Evolutionary conservation across 2,797 vertebrate species (phyloP).

Genomic region (Pangasius mekongensis): DNA sequence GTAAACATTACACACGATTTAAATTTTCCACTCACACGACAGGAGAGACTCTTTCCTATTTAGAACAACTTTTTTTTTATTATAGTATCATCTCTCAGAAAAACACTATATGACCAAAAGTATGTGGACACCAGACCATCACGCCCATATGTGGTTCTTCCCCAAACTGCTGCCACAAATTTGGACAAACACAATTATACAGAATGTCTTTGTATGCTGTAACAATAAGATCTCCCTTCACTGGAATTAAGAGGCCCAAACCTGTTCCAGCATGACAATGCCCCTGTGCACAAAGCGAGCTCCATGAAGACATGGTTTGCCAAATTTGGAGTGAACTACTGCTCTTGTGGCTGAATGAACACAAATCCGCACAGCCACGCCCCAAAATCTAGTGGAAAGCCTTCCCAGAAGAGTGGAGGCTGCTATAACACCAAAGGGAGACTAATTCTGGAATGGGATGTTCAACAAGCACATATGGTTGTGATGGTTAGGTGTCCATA

Average conservation of each 20-base stretch:
- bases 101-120: background rate
- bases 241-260: background rate
- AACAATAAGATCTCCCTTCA: background rate
- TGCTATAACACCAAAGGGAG: background rate
- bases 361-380: background rate
- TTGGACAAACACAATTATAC: background rate
- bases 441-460: background rate
- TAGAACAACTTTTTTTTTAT: background rate
- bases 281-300: background rate
- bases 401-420: too few relatives aligned
- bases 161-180: background rate
- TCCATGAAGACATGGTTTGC: background rate
- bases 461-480: background rate
- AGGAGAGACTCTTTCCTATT: background rate
- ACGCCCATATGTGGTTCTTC: background rate
- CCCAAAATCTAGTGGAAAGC: background rate
- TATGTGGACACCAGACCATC: background rate
- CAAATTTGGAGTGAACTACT: background rate
- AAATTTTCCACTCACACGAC: background rate
- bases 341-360: background rate
- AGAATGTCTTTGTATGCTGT: background rate
- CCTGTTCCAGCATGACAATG: background rate
- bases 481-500: too few relatives aligned
- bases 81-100: background rate
- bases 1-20: background rate